Conservation (phyloP, 2,888 invertebrate genomes). For the Lobophora halterata region DNA sequence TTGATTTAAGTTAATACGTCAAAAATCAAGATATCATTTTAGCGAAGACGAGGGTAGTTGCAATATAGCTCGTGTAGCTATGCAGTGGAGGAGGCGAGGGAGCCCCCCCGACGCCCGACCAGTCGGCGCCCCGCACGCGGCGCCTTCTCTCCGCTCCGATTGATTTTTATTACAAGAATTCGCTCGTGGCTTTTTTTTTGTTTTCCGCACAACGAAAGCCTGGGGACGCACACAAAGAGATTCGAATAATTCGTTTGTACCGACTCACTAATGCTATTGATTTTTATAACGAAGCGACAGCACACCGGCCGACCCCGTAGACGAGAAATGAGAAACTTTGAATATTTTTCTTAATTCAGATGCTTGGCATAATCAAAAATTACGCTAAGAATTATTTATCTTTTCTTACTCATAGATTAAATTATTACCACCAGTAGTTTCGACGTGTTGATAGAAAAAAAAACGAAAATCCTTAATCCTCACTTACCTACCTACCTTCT, state of each 20-base stretch:
- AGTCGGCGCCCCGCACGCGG: slow-evolving; percentile 71
- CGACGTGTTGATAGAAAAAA: too few relatives aligned
- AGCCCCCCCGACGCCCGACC: slow-evolving; percentile 57
- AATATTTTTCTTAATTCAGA: not conserved
- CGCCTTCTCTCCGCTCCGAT: slow-evolving; percentile 79
- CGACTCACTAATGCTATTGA: slow-evolving; percentile 79
- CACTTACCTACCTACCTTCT: too few relatives aligned
- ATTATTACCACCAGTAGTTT: too few relatives aligned
- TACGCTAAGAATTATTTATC: too few relatives aligned
- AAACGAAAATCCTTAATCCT: too few relatives aligned
- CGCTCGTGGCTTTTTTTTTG: slow-evolving; percentile 76
- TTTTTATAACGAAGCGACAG: slow-evolving; percentile 75
- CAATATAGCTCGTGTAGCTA: slow-evolving; percentile 60
- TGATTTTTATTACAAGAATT: slow-evolving; percentile 82
- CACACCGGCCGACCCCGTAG: slow-evolving; percentile 38
- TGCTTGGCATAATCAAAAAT: too few relatives aligned
- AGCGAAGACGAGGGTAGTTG: slow-evolving; percentile 53
- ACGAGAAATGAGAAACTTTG: slow-evolving; percentile 35
- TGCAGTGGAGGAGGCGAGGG: slow-evolving; percentile 44
- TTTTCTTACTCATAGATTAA: too few relatives aligned
- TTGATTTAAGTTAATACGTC: not conserved
- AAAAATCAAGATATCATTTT: not conserved
- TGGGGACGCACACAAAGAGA: slow-evolving; percentile 70
- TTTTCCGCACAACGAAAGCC: slow-evolving; percentile 69
- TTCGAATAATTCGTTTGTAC: slow-evolving; percentile 79